Conservation (phyloP, 1,140 invertebrate species). For the Drosophila serrata region DNA sequence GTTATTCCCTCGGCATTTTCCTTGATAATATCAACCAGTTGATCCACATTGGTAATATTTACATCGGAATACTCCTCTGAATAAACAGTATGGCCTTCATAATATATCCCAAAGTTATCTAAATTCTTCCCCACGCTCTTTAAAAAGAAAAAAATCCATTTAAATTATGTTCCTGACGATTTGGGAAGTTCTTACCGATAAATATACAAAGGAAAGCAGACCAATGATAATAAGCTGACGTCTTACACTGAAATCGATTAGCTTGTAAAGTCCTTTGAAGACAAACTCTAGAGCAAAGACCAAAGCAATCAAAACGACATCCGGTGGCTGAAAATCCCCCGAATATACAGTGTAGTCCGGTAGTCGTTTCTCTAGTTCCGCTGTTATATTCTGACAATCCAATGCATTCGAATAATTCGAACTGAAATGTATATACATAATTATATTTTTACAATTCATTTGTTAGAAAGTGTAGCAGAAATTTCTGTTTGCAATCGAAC, state of each 20-base stretch:
- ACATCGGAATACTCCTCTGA: not conserved
- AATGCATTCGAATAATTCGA: accelerated
- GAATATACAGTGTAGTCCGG: not conserved
- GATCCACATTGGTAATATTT: not conserved
- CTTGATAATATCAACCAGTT: slow-evolving; percentile 2
- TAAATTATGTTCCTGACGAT: not conserved
- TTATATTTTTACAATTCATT: not conserved
- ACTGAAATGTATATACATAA: not conserved
- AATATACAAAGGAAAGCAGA: not conserved
- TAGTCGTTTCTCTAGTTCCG: not conserved
- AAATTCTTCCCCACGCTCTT: not conserved
- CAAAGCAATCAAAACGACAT: accelerated
- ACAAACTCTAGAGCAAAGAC: not conserved
- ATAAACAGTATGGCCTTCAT: not conserved
- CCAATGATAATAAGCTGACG: accelerated
- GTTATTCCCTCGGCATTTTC: accelerated
- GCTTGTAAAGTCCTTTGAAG: not conserved
- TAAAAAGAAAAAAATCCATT: not conserved
- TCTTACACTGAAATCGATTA: not conserved
- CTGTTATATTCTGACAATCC: not conserved
- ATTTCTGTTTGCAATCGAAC: not conserved
- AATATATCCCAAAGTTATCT: not conserved
- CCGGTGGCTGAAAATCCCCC: not conserved
- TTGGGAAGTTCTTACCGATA: not conserved
- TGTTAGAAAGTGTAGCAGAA: not conserved